phyloP scores from a whole-genome alignment of 2,113 vertebrate genomes.

The Prolemur simus region DNA sequence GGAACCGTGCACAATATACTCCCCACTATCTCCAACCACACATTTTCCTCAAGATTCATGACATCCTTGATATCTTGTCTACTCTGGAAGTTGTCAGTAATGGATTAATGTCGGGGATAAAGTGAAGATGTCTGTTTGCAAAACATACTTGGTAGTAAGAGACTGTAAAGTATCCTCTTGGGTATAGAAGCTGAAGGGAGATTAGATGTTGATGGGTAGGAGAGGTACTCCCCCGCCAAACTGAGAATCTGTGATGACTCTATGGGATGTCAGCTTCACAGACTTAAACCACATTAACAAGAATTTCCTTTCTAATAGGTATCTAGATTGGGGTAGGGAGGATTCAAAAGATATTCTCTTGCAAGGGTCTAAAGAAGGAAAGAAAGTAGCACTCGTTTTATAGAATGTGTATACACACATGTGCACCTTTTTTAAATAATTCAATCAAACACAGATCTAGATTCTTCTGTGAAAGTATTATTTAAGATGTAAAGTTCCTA shows the following conservation, averaged over 20 bases:
- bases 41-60: background rate
- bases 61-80: background rate
- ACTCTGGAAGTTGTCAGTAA: background rate
- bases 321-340: accelerated
- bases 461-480: background rate
- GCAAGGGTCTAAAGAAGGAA: background rate
- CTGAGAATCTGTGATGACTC: background rate
- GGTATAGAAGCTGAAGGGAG: background rate
- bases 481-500: background rate
- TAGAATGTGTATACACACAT: background rate
- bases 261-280: background rate
- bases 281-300: background rate
- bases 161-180: background rate
- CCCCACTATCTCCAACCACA: background rate
- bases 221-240: background rate
- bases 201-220: background rate
- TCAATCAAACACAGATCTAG: background rate
- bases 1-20: background rate
- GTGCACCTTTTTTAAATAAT: background rate
- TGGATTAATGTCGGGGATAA: background rate
- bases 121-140: background rate
- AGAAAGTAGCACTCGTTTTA: background rate
- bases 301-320: background rate
- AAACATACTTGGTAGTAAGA: background rate
- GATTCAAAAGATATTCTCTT: background rate